Evolutionary conservation across 2,888 invertebrate species (phyloP).

Genomic region (Tetrapedia diversipes): DNA sequence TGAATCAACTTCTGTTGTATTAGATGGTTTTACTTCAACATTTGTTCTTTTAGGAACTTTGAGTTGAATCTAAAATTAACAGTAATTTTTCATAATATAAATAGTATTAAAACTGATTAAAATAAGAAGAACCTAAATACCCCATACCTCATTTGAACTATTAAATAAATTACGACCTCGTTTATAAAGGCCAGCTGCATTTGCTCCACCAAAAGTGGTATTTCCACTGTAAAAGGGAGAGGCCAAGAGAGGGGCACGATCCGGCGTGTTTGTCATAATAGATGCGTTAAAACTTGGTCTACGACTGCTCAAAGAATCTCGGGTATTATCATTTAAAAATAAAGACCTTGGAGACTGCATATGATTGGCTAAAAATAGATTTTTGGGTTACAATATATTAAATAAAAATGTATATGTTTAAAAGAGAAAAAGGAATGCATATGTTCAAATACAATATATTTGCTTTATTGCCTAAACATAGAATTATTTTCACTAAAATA

Average conservation of each 20-base stretch:
- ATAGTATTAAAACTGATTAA: neutral
- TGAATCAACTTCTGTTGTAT: constrained; percentile 75
- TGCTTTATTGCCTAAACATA: too few species aligned
- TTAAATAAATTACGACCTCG: constrained; percentile 72
- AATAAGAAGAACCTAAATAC: neutral
- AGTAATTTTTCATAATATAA: neutral
- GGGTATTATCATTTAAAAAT: constrained; percentile 80
- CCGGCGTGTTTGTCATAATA: constrained; percentile 82
- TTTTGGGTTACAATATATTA: neutral
- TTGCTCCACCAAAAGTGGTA: constrained; percentile 90
- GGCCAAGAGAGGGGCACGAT: constrained; percentile 81
- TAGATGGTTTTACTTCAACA: constrained; percentile 83
- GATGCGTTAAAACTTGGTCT: constrained; percentile 84
- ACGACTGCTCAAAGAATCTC: constrained; percentile 83
- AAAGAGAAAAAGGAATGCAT: neutral
- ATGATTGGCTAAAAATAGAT: constrained; percentile 75
- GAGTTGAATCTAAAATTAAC: constrained; percentile 67
- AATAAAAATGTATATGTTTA: neutral
- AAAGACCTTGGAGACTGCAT: constrained; percentile 80
- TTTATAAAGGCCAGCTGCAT: constrained; percentile 77
- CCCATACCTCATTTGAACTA: constrained; percentile 70
- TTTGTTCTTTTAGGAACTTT: constrained; percentile 79
- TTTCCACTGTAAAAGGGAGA: constrained; percentile 91
- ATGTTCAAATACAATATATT: too few species aligned
- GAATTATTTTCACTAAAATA: too few species aligned